These are phyloP conservation scores for Aquatica leii DNA, from an alignment of 2,888 invertebrate genomes.

Conservation along the genomic window DNA sequence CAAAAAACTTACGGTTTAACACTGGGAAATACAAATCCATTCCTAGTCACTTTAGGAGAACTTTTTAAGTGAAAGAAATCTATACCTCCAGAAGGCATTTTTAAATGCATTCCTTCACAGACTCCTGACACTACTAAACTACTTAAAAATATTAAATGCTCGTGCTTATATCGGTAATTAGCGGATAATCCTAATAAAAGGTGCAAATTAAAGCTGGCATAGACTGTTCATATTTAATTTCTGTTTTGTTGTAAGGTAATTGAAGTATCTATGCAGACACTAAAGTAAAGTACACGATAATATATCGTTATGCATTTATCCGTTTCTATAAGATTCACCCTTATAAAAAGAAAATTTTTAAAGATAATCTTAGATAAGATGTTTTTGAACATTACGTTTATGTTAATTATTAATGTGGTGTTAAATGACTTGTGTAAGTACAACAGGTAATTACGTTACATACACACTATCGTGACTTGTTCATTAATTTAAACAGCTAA, in stretches of 20 bases:
- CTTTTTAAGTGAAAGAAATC: slow-evolving; percentile 15
- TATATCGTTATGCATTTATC: too few species aligned
- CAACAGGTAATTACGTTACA: neutral
- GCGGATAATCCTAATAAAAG: slow-evolving; percentile 2
- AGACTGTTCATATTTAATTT: too few species aligned
- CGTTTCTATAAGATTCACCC: too few species aligned
- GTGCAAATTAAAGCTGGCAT: slow-evolving; percentile 18
- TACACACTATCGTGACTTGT: neutral
- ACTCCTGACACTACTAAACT: slow-evolving; percentile 6
- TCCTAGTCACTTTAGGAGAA: slow-evolving; percentile 2
- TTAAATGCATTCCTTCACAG: slow-evolving; percentile 12
- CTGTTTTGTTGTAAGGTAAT: too few species aligned
- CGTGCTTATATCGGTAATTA: slow-evolving; percentile 19
- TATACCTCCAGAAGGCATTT: slow-evolving; percentile 1
- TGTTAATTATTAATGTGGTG: slow-evolving; percentile 12
- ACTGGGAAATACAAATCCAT: slow-evolving; percentile 24
- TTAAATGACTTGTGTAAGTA: slow-evolving; percentile 14
- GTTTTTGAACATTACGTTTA: neutral
- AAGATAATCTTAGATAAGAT: neutral
- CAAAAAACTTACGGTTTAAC: slow-evolving; percentile 18
- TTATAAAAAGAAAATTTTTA: too few species aligned
- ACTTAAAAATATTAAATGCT: slow-evolving; percentile 3
- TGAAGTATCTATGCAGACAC: too few species aligned
- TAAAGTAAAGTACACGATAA: too few species aligned
- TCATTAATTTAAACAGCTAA: neutral